These are phyloP conservation scores for Lycaena phlaeas DNA, from an alignment of 2,888 invertebrate species.

Conservation along the genomic window DNA sequence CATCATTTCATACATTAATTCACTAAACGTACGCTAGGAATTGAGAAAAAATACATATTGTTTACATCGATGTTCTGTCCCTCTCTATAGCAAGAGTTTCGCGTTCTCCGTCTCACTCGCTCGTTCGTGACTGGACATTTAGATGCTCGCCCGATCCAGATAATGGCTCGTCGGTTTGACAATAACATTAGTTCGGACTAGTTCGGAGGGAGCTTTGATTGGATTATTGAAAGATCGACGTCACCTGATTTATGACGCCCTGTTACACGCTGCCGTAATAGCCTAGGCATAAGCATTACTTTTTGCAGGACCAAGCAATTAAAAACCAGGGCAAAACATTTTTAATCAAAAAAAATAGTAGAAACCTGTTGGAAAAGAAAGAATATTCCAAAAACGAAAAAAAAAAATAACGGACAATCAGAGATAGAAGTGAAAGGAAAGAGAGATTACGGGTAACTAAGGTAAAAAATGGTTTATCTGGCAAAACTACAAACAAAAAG, in stretches of 20 bases:
- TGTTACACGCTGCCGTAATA: constrained; percentile 18
- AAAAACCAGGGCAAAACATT: no score
- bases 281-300: no score
- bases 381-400: no score
- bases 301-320: no score
- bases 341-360: no score
- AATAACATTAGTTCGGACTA: constrained; percentile 65
- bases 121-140: constrained; percentile 59
- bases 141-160: constrained; percentile 46
- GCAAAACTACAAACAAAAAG: no score
- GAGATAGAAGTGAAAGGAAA: no score
- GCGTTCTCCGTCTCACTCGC: constrained; percentile 21
- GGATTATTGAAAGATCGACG: constrained; percentile 64
- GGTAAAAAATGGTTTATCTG: no score
- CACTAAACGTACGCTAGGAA: background rate
- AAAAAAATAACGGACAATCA: no score
- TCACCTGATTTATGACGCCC: constrained; percentile 41
- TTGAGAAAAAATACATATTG: constrained; percentile 8
- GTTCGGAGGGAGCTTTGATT: constrained; percentile 57
- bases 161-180: constrained; percentile 60
- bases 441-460: no score
- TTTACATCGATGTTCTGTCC: constrained; percentile 23
- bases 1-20: background rate
- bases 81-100: constrained; percentile 23
- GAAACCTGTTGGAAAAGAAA: no score